Percentiles rank a stretch among this genome's conserved stretches.
Evolutionary conservation across 2,888 invertebrate species (phyloP).

Genomic region (Rhaphigaster nebulosa): DNA sequence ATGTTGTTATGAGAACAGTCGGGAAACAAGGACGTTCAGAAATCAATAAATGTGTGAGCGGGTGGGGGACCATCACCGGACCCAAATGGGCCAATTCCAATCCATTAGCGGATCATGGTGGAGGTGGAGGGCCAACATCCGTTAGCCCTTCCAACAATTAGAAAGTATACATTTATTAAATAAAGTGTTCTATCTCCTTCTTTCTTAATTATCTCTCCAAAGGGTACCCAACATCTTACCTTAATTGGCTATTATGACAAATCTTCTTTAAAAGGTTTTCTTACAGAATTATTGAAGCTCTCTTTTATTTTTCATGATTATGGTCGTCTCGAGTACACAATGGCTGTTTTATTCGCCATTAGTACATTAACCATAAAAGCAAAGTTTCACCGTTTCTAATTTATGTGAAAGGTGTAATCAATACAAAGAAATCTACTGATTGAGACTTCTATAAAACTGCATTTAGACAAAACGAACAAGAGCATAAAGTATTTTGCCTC

Average conservation of each 20-base stretch:
- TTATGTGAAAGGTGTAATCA: background rate
- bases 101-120: slow-evolving; percentile 27
- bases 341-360: background rate
- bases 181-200: background rate
- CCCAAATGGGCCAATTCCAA: slow-evolving; percentile 52
- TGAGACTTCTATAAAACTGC: background rate
- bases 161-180: slow-evolving; percentile 50
- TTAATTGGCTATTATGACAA: slow-evolving; percentile 30
- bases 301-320: background rate
- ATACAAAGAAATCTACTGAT: background rate
- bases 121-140: background rate
- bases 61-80: background rate
- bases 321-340: background rate
- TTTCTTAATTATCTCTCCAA: background rate
- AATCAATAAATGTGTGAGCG: slow-evolving; percentile 27
- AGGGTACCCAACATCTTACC: background rate
- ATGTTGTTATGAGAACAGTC: slow-evolving; percentile 42
- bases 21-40: slow-evolving; percentile 22
- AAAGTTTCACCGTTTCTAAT: background rate
- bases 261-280: slow-evolving; percentile 8
- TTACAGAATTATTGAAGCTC: background rate
- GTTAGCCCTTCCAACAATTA: slow-evolving; percentile 27
- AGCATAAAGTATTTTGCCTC: background rate
- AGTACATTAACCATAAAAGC: background rate
- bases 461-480: background rate